Percentiles rank a stretch among this genome's conserved stretches.
Conservation (phyloP, 2,888 invertebrate species). For the Lochmaea crataegi region DNA sequence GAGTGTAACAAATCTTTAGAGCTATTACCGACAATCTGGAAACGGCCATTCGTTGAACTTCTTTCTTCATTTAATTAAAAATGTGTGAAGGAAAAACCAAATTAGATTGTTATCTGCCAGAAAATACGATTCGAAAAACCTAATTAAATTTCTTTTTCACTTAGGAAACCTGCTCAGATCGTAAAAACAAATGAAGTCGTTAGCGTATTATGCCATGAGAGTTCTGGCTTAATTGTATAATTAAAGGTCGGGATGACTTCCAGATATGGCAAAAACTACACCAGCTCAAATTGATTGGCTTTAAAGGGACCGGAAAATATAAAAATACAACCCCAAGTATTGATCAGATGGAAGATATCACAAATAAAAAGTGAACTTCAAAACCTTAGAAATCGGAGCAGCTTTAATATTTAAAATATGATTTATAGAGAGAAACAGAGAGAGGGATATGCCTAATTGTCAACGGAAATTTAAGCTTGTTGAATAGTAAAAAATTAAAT, state of each 20-base stretch:
- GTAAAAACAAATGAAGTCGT: constrained; percentile 44
- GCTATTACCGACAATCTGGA: constrained; percentile 30
- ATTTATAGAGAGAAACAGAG: too few relatives aligned
- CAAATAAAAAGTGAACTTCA: not conserved
- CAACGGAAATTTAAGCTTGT: too few relatives aligned
- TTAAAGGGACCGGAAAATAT: not conserved
- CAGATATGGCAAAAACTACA: constrained; percentile 32
- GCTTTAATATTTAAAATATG: too few relatives aligned
- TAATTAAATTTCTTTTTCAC: constrained; percentile 46
- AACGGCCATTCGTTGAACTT: constrained; percentile 33
- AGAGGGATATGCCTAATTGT: too few relatives aligned
- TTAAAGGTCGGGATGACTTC: constrained; percentile 38
- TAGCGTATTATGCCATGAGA: constrained; percentile 39
- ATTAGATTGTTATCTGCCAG: constrained; percentile 44
- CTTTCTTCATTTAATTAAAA: constrained; percentile 42
- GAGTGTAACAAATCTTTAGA: constrained; percentile 26
- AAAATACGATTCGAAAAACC: constrained; percentile 43
- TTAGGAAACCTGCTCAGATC: constrained; percentile 39
- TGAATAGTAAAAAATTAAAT: too few relatives aligned
- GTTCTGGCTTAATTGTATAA: constrained; percentile 41
- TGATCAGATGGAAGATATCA: not conserved
- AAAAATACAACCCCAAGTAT: constrained; percentile 10
- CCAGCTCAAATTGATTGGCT: not conserved
- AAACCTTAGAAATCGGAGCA: too few relatives aligned
- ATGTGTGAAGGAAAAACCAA: constrained; percentile 42